Evolutionary conservation across 1,140 invertebrate species (phyloP).

Genomic region (Lithobius niger): DNA sequence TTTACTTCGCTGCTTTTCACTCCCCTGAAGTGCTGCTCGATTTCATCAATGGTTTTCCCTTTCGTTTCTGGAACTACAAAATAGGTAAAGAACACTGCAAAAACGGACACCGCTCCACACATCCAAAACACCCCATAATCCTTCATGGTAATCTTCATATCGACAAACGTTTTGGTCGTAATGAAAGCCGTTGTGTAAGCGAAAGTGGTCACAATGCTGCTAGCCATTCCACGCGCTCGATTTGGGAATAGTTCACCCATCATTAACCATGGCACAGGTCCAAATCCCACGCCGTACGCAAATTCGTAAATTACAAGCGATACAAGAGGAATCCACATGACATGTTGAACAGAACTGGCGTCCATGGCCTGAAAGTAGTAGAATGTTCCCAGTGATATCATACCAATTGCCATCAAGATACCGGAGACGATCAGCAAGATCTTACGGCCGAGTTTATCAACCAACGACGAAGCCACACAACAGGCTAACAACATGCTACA

Average conservation of each 20-base stretch:
- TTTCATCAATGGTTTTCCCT: constrained; percentile 63
- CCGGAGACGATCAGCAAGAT: constrained; percentile 39
- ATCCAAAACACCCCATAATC: constrained; percentile 52
- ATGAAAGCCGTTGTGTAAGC: constrained; percentile 69
- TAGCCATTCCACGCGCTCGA: constrained; percentile 58
- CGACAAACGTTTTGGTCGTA: constrained; percentile 47
- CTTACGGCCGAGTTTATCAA: constrained; percentile 58
- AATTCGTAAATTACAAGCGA: constrained; percentile 46
- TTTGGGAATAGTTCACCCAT: constrained; percentile 45
- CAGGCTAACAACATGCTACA: constrained; percentile 78
- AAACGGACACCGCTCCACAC: constrained; percentile 52
- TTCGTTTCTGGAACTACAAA: constrained; percentile 79
- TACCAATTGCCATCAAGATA: constrained; percentile 45
- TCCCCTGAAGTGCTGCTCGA: background rate
- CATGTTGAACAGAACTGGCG: constrained; percentile 7
- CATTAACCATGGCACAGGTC: constrained; percentile 25
- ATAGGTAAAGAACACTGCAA: constrained; percentile 56
- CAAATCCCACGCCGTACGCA: constrained; percentile 50
- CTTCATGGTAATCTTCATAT: background rate
- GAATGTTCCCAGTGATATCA: constrained; percentile 54
- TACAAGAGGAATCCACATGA: constrained; percentile 48
- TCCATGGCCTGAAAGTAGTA: constrained; percentile 45
- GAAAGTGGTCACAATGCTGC: constrained; percentile 53
- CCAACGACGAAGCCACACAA: constrained; percentile 64
- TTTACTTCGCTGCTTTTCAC: background rate